Evolutionary conservation across 2,113 vertebrate species (phyloP), one percentile per base, ranked within the genome.

Genomic region (Meleagris gallopavo): DNA sequence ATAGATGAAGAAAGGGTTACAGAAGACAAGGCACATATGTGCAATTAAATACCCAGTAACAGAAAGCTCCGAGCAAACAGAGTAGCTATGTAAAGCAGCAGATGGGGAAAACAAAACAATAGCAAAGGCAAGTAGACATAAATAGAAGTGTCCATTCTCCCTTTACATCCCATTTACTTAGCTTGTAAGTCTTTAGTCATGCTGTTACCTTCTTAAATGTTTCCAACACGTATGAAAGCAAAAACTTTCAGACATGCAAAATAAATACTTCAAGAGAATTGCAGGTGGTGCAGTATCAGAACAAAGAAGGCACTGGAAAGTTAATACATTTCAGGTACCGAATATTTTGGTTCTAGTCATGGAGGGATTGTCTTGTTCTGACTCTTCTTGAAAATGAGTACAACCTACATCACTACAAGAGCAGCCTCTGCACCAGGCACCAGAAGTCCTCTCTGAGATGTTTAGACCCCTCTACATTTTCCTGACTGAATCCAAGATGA

Each of bases 261-360:
- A 89, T 62, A 78, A 90, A 93, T 58, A 81, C 52, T 74, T 72
- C 10, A 52, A 45, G 48, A 84, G 77, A 79, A 89, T 83, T 24
- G 43, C 69, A 88, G 48, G 66, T 22, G 55, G 77, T 64, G 60
- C 67, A 46, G 15, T 3, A 57, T 19, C 38, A 90, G 91, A 87
- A 93, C 91, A 91, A 95, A 89, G 87, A 3, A 2, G 20, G 87
- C 64, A 93, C 84, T 93, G 75, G 89, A 83, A 83, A 38, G 17
- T 72, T 24, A 73, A 66, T 18, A 50, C 32, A 45, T 54, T 77
- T 74, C 25, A 83, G 55, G 50, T 40, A 50, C 54, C 38, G 55
- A 52, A 8, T 57, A 64, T 88, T 89, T 92, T 93, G 70, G 50
- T 22, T 95, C 89, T 3, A 15, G 84, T 77, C 75, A 77, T 67